These are phyloP conservation scores for Hoplias malabaricus DNA, from an alignment of 2,113 vertebrate genomes.

Conservation along the genomic window DNA sequence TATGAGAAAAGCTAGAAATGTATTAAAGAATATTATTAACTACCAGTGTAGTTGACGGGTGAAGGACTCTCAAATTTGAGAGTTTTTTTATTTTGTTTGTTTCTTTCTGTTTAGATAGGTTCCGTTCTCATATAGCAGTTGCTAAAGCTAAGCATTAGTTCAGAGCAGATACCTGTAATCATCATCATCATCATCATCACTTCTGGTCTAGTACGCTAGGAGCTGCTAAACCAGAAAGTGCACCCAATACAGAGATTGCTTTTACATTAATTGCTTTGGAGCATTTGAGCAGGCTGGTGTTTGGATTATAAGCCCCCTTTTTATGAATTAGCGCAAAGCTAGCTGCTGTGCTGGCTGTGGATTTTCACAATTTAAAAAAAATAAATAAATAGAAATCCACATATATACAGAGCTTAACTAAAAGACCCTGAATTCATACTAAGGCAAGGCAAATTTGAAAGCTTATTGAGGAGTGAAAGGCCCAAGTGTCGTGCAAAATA, in stretches of 20 bases:
- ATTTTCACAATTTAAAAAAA: background rate
- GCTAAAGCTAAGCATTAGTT: background rate
- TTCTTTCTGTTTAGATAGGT: background rate
- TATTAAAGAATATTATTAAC: background rate
- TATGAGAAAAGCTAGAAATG: too few species aligned
- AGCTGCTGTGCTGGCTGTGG: background rate
- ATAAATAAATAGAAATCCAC: too few species aligned
- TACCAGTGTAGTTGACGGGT: background rate
- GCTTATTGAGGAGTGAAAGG: background rate
- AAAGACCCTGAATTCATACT: background rate
- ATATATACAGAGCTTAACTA: too few species aligned
- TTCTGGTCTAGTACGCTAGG: background rate
- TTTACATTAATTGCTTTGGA: background rate
- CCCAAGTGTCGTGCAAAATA: slow-evolving; percentile 17
- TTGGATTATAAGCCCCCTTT: background rate
- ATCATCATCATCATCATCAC: background rate
- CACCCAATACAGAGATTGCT: background rate
- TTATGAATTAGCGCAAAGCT: background rate
- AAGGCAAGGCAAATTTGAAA: too few species aligned
- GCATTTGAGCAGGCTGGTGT: slow-evolving; percentile 7
- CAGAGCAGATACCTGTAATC: background rate
- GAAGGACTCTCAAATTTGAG: background rate
- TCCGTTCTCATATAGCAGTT: background rate
- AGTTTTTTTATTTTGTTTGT: background rate
- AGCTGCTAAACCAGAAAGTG: background rate